phyloP scores from a whole-genome alignment of 2,113 vertebrate genomes.

The Mystacornis crossleyi region DNA sequence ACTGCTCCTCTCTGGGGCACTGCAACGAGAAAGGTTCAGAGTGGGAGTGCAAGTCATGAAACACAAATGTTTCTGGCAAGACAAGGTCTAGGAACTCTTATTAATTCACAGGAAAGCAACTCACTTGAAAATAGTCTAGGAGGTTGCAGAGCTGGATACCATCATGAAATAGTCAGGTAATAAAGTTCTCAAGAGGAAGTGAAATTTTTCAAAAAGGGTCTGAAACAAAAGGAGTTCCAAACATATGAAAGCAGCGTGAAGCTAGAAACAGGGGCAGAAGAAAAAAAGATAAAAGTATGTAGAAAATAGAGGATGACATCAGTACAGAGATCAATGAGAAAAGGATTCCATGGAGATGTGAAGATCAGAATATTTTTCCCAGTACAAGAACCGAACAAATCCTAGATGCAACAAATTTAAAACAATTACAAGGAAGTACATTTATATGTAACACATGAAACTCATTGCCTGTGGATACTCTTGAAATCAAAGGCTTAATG shows the following conservation, averaged over 20 bases:
- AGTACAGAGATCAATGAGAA: background rate
- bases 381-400: background rate
- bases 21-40: background rate
- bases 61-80: background rate
- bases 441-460: constrained; percentile 22
- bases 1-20: background rate
- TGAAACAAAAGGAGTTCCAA: constrained; percentile 1
- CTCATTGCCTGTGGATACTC: background rate
- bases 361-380: background rate
- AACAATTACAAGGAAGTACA: background rate
- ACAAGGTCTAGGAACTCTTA: background rate
- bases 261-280: background rate
- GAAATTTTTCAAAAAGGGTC: background rate
- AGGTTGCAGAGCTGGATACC: background rate
- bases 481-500: constrained; percentile 13
- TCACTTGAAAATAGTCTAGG: background rate
- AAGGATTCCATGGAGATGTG: background rate
- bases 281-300: background rate
- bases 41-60: background rate
- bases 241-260: background rate
- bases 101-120: background rate
- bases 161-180: background rate
- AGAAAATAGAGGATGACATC: background rate
- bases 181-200: background rate
- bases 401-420: background rate